Evolutionary conservation across 2,113 vertebrate genomes (phyloP), one percentile per base, ranked within the genome.

Genomic region (Girardinichthys multiradiatus): DNA sequence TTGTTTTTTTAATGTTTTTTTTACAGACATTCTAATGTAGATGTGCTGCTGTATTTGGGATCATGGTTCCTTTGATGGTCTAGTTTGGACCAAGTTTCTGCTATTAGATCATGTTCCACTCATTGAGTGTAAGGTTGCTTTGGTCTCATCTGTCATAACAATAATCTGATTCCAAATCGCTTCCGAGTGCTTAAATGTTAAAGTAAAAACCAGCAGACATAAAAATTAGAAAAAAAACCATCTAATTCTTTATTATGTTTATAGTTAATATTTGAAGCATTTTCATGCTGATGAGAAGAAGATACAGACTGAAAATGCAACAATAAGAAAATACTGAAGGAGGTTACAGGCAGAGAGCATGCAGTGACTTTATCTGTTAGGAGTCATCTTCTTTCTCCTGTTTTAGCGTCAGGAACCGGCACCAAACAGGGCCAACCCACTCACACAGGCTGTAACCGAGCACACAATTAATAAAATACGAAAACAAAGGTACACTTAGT

Each of bases 221-320:
- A 85, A 17, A 39, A 79, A 60, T 35, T 86, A 89, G 28, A 83
- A 85, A 39, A 92, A 91, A 90, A n/a, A n/a, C n/a, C 94, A 95
- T 88, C 91, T 89, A 93, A 87, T 81, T 80, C 82, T 93, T 95
- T 94, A 94, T 93, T 93, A 87, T 91, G 87, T 89, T 85, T 72
- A 92, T 86, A 77, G 77, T 76, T 90, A 85, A 86, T 79, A 85
- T 88, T 77, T 83, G 83, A 86, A 86, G 86, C 87, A 87, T 89
- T 89, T 92, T 67, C 93, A 93, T 94, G 92, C 93, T 91, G 85
- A 87, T 76, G 77, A 85, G 74, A 74, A 82, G 79, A 79, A 79
- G 84, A 86, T 86, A 92, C 79, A 92, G 67, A 89, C 48, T 51
- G 79, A 89, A 91, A 90, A 74, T 48, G 8, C 1, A 59, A 87